These are phyloP conservation scores for Lophius piscatorius DNA, from an alignment of 2,113 vertebrate species.

Conservation along the genomic window DNA sequence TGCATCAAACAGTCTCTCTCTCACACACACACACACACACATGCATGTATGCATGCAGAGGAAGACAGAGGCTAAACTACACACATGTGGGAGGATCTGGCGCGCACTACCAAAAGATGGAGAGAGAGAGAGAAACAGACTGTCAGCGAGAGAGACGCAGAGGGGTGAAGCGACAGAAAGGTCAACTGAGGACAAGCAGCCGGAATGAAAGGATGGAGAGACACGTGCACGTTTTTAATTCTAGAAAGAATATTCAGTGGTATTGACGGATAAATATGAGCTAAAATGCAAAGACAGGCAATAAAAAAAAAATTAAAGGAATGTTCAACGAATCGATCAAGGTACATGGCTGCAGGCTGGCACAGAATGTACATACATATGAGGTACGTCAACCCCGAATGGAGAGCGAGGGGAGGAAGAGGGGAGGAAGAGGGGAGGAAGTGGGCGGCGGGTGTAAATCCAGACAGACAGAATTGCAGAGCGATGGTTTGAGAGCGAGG, in stretches of 20 bases:
- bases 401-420: too few species aligned
- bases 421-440: too few species aligned
- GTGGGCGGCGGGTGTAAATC: too few species aligned
- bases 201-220: slow-evolving; percentile 4
- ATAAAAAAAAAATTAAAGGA: too few species aligned
- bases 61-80: slow-evolving; percentile 6
- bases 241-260: too few species aligned
- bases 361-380: too few species aligned
- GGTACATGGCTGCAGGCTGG: neutral
- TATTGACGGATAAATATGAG: too few species aligned
- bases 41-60: slow-evolving; percentile 10
- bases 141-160: neutral
- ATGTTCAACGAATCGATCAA: too few species aligned
- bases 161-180: slow-evolving; percentile 6
- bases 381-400: too few species aligned
- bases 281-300: too few species aligned
- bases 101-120: slow-evolving; percentile 20
- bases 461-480: too few species aligned
- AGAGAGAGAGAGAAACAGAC: slow-evolving; percentile 7
- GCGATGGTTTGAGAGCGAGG: too few species aligned
- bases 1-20: slow-evolving; percentile 28
- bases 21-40: neutral
- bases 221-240: neutral
- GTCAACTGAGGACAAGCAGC: slow-evolving; percentile 55
- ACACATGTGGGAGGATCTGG: slow-evolving; percentile 40